Percentiles rank a stretch among this genome's conserved stretches.
Conservation (phyloP, 2,113 vertebrate genomes). For the Leptosomus discolor region DNA sequence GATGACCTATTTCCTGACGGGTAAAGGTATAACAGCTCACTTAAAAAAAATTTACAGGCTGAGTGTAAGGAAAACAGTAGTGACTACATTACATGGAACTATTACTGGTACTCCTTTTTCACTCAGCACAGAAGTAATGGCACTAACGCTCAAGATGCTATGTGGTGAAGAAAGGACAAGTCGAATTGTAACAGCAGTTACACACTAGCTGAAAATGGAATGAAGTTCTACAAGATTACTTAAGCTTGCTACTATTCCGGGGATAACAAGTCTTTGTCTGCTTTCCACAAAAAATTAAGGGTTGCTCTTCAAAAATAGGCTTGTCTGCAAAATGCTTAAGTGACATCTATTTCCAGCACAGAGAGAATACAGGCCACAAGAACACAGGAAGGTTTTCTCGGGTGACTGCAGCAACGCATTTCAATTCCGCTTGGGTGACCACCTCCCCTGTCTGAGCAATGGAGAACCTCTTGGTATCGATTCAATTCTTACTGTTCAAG, state of each 20-base stretch:
- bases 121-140: not conserved
- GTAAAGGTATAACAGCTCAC: not conserved
- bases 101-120: not conserved
- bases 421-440: not conserved
- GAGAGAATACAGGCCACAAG: not conserved
- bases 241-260: not conserved
- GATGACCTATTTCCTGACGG: not conserved
- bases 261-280: not conserved
- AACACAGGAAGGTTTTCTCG: rapidly evolving
- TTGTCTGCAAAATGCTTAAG: not conserved
- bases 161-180: not conserved
- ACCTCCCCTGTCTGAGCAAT: rapidly evolving
- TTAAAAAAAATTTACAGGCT: not conserved
- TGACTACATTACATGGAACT: not conserved
- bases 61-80: not conserved
- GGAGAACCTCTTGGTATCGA: rapidly evolving
- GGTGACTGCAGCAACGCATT: not conserved
- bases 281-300: not conserved
- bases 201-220: not conserved
- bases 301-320: not conserved
- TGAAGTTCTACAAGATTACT: not conserved
- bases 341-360: not conserved
- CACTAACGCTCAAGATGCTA: not conserved
- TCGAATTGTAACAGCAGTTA: not conserved
- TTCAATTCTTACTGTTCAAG: not conserved